phyloP scores from a whole-genome alignment of 2,888 invertebrate species.

The Amiota communis region DNA sequence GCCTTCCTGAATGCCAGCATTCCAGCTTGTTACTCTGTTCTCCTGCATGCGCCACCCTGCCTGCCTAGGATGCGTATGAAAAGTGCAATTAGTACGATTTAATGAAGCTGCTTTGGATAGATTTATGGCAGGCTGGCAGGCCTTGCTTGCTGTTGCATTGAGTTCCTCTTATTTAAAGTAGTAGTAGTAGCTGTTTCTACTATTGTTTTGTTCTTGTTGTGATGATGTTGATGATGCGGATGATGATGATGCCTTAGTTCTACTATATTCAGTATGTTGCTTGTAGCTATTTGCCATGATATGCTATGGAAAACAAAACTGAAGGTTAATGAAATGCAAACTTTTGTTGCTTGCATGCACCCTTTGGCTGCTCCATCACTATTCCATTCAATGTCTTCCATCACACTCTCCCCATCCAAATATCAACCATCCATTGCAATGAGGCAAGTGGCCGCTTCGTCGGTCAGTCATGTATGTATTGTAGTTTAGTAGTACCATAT shows the following conservation, averaged over 20 bases:
- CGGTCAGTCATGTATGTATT: background rate
- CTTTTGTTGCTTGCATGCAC: constrained; percentile 35
- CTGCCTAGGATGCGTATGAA: background rate
- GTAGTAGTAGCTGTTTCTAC: background rate
- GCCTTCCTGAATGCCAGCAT: background rate
- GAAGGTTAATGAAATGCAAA: constrained; percentile 31
- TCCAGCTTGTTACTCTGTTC: too few relatives aligned
- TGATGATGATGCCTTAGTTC: too few relatives aligned
- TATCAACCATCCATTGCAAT: constrained; percentile 3
- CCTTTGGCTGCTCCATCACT: constrained; percentile 9
- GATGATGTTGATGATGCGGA: too few relatives aligned
- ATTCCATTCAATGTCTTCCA: background rate
- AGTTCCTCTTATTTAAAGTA: background rate
- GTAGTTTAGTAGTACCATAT: too few relatives aligned
- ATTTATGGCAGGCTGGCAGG: background rate
- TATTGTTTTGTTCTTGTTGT: background rate
- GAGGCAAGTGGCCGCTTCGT: background rate
- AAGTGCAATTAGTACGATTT: constrained; percentile 16
- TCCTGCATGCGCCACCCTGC: background rate
- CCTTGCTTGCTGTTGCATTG: background rate
- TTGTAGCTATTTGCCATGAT: constrained; percentile 13
- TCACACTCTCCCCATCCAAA: background rate
- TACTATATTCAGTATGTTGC: background rate
- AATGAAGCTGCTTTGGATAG: constrained; percentile 22
- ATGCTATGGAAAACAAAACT: constrained; percentile 5